Evolutionary conservation across 2,113 vertebrate genomes (phyloP).

Genomic region (Podarcis muralis): DNA sequence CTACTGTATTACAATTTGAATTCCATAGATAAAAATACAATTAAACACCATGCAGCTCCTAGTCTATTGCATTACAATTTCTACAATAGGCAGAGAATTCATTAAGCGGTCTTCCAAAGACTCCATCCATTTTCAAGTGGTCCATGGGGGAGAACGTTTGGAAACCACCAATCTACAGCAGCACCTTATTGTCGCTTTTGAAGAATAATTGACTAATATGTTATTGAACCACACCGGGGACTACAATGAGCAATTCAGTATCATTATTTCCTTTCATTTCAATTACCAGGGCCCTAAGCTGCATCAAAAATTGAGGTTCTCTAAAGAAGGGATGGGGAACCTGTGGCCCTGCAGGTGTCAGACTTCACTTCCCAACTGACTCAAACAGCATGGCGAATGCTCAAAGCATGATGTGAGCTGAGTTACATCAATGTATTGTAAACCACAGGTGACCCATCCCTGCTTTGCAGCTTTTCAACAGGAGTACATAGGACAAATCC

Average conservation of each 20-base stretch:
- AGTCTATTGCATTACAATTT: too few relatives aligned
- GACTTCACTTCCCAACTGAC: neutral
- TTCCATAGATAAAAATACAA: too few relatives aligned
- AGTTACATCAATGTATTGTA: neutral
- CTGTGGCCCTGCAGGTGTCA: neutral
- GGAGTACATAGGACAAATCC: neutral
- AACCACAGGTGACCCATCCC: neutral
- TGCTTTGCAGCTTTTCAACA: neutral
- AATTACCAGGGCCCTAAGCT: neutral
- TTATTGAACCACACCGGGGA: neutral
- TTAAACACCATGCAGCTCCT: too few relatives aligned
- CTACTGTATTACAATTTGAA: too few relatives aligned
- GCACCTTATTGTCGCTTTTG: neutral
- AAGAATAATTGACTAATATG: neutral
- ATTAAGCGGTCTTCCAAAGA: too few relatives aligned
- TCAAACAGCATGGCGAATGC: too few relatives aligned
- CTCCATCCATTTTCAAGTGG: too few relatives aligned
- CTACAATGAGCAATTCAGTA: too few relatives aligned
- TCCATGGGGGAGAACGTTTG: too few relatives aligned
- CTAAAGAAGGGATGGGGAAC: neutral
- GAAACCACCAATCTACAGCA: neutral
- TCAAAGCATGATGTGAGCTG: neutral
- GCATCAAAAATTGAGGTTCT: neutral
- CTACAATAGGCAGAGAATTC: too few relatives aligned
- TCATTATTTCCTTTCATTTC: neutral